Conservation (phyloP, 2,797 vertebrate species). For the Leptoclinus maculatus region DNA sequence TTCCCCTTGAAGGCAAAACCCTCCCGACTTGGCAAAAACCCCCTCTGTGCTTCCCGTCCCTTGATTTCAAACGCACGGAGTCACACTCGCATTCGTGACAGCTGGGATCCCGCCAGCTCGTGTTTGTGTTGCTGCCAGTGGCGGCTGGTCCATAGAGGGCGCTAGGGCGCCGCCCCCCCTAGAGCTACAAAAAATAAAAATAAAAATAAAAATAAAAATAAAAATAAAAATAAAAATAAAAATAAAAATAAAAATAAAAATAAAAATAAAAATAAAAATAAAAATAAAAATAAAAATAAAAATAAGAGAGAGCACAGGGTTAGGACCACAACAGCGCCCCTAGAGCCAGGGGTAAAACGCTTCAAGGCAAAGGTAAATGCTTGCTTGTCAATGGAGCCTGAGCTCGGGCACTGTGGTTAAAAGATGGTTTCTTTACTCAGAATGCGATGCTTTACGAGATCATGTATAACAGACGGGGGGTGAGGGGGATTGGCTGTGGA, state of each 20-base stretch:
- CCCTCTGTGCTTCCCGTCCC: slow-evolving; percentile 43
- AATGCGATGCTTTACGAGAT: slow-evolving; percentile 48
- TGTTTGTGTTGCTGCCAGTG: too few species aligned
- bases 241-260: too few species aligned
- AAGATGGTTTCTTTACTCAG: slow-evolving; percentile 50
- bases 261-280: too few species aligned
- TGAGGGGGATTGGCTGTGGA: slow-evolving; percentile 14
- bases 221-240: too few species aligned
- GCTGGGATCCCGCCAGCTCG: slow-evolving; percentile 70
- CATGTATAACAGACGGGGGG: slow-evolving; percentile 21
- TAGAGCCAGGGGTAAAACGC: slow-evolving; percentile 55
- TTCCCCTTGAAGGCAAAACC: slow-evolving; percentile 58
- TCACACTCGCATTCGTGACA: slow-evolving; percentile 53
- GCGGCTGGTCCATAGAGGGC: too few species aligned
- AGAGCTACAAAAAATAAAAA: too few species aligned
- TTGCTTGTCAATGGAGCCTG: slow-evolving; percentile 54
- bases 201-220: too few species aligned
- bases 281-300: too few species aligned
- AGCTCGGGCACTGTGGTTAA: slow-evolving; percentile 45
- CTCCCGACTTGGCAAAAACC: slow-evolving; percentile 59
- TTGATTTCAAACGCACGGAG: slow-evolving; percentile 58
- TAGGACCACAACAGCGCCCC: slow-evolving; percentile 54
- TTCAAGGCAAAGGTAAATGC: slow-evolving; percentile 64
- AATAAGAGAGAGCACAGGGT: slow-evolving; percentile 40
- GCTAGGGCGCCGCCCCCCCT: too few species aligned